These are phyloP conservation scores for Hiodon tergisus DNA, from an alignment of 2,113 vertebrate species.

Conservation along the genomic window DNA sequence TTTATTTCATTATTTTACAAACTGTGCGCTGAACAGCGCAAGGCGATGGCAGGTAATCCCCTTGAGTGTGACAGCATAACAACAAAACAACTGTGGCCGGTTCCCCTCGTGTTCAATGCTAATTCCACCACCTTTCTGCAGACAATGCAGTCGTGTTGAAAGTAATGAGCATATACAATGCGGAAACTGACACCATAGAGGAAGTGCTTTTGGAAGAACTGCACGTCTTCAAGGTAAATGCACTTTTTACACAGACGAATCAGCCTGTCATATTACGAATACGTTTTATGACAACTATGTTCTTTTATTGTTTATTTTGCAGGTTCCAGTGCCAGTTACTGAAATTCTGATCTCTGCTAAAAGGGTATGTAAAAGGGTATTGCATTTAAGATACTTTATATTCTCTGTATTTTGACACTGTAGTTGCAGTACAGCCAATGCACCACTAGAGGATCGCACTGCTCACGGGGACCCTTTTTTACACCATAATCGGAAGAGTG, in stretches of 20 bases:
- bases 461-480: too few species aligned
- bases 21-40: too few species aligned
- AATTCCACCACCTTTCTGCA: slow-evolving; percentile 33
- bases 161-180: slow-evolving; percentile 93
- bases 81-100: too few species aligned
- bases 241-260: background rate
- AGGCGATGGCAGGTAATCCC: too few species aligned
- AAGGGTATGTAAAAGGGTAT: slow-evolving; percentile 67
- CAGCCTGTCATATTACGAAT: background rate
- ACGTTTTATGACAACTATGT: background rate
- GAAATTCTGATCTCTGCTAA: slow-evolving; percentile 91
- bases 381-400: background rate
- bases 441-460: background rate
- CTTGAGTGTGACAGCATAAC: too few species aligned
- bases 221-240: slow-evolving; percentile 84
- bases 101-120: too few species aligned
- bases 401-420: background rate
- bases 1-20: too few species aligned
- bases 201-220: slow-evolving; percentile 93
- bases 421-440: slow-evolving; percentile 34
- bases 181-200: slow-evolving; percentile 87
- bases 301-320: slow-evolving; percentile 13
- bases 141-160: slow-evolving; percentile 87
- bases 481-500: too few species aligned
- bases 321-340: slow-evolving; percentile 77